Base-by-base conservation (phyloP, 2,797 vertebrate species). In the Dendrocincla fuliginosa region DNA sequence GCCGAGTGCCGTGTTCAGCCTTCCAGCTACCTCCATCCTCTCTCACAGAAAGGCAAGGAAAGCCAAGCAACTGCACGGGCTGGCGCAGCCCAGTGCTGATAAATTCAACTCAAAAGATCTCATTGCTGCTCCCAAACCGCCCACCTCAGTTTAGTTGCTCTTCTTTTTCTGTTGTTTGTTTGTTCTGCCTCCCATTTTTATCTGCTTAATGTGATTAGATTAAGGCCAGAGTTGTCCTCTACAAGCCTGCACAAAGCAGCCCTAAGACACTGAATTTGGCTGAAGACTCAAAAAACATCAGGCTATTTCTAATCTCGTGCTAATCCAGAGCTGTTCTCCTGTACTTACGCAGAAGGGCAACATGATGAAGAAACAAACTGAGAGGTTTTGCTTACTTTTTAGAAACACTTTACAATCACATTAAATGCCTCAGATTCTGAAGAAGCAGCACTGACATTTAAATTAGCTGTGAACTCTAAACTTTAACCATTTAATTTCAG, bases 401-500 rank as follows among this genome's bases (percentile, higher is more conserved):
- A 20, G 39, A 80, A 94, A 7, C 27, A 32, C 30, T 86, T 89
- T 7, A 67, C 19, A 64, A n/a, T 70, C 42, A 50, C 14, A 10
- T 20, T 44, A 46, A 35, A 10, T 49, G 47, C 19, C 33, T 60
- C 33, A n/a, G 59, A 82, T 74, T 65, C 55, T 59, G 25, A 84
- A 81, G 59, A 16, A 86, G 52, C 20, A 79, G 37, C 22, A 84
- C 2, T 84, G 89, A 56, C 63, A 93, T 20, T 84, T 87, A 73
- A 91, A 90, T 44, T 24, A 90, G 44, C 17, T 74, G 69, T 12
- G 60, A 95, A 67, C 27, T 42, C 80, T 67, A 80, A 68, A 89
- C 46, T 82, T 93, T 89, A 93, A 94, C 87, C 53, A 88, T 71
- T 95, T 92, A 44, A 95, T 86, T 92, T 76, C 86, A 84, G 56